Conservation (phyloP, 2,888 invertebrate genomes). For the Chymomyza amoena region DNA sequence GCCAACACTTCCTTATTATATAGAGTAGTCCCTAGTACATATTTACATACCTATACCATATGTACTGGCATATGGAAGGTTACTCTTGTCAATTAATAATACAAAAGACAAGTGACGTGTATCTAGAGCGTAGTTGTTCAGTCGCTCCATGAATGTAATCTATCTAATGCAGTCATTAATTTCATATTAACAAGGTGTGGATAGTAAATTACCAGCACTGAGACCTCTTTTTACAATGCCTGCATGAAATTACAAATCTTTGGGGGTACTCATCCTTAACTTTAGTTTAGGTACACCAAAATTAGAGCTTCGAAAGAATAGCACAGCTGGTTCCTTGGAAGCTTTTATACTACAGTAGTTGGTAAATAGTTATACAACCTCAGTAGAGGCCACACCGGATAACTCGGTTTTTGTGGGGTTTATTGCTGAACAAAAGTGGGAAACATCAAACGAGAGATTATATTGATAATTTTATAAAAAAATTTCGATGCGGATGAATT, state of each 20-base stretch:
- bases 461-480: no score
- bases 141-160: slow-evolving; percentile 60
- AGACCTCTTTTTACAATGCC: not conserved
- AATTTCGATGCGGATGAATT: no score
- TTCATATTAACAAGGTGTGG: slow-evolving; percentile 81
- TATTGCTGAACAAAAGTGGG: no score
- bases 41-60: slow-evolving; percentile 11
- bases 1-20: not conserved
- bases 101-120: not conserved
- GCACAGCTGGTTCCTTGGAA: no score
- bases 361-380: no score
- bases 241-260: not conserved
- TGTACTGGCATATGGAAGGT: not conserved
- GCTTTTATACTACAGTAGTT: no score
- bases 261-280: not conserved
- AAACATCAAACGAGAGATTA: no score
- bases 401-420: no score
- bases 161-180: slow-evolving; percentile 79
- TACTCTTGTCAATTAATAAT: not conserved
- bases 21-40: not conserved
- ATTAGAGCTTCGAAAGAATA: no score
- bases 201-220: slow-evolving; percentile 71
- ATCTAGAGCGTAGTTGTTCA: not conserved
- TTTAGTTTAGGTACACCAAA: no score
- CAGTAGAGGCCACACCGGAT: no score